These are phyloP conservation scores for Aphelinus certus DNA, from an alignment of 1,140 invertebrate genomes.

Conservation along the genomic window DNA sequence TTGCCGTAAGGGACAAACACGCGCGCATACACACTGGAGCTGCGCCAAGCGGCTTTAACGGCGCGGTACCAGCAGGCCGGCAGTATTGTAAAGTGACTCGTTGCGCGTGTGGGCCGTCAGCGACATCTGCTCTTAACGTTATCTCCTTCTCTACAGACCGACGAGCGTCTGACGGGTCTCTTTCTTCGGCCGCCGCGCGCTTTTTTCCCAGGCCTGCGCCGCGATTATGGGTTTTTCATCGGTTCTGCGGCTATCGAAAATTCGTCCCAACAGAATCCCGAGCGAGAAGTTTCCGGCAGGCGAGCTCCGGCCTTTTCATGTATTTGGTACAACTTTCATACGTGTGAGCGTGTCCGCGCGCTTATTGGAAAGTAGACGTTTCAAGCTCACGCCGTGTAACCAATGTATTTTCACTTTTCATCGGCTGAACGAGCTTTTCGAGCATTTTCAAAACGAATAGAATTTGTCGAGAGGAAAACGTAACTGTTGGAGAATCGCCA, in stretches of 20 bases:
- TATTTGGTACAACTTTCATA: no score
- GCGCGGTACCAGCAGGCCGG: not conserved
- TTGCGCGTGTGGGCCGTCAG: conserved; percentile 39
- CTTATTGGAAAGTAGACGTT: no score
- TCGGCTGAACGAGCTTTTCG: no score
- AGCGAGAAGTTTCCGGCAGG: no score
- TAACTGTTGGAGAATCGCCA: no score
- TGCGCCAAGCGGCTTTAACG: conserved; percentile 9
- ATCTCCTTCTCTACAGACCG: conserved; percentile 47
- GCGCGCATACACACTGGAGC: conserved; percentile 24
- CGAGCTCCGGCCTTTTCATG: no score
- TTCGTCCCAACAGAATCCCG: no score
- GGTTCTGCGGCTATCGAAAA: not conserved
- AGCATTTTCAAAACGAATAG: no score
- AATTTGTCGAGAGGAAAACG: no score
- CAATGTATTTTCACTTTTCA: no score
- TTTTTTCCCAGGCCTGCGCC: conserved; percentile 6
- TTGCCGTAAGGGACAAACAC: conserved; percentile 21
- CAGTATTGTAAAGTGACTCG: conserved; percentile 48
- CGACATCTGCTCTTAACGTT: conserved; percentile 61
- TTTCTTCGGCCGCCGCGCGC: not conserved
- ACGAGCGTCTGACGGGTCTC: conserved; percentile 9
- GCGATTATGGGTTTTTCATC: conserved; percentile 12
- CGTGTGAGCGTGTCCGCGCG: no score
- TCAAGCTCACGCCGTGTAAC: no score